Evolutionary conservation across 2,888 invertebrate species (phyloP).

Genomic region (Leptopilina drosophilae): DNA sequence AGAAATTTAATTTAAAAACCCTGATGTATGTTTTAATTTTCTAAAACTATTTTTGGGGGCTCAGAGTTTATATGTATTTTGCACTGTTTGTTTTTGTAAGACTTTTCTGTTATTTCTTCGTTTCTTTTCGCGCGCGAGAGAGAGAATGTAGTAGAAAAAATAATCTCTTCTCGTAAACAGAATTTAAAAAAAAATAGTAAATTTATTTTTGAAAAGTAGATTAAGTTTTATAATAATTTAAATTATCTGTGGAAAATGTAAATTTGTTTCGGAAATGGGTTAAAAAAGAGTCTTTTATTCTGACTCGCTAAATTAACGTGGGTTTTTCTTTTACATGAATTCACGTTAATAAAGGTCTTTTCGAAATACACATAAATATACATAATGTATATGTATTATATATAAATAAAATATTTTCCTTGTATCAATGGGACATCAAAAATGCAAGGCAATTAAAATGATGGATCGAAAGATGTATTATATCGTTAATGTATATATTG

Average conservation of each 20-base stretch:
- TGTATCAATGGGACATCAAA: slow-evolving; percentile 63
- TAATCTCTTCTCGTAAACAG: not conserved
- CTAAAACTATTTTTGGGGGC: no score
- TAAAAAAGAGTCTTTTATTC: not conserved
- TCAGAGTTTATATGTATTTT: no score
- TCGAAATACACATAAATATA: slow-evolving; percentile 48
- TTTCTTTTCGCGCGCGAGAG: no score
- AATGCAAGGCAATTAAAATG: slow-evolving; percentile 32
- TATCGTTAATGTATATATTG: slow-evolving; percentile 75
- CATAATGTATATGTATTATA: slow-evolving; percentile 46
- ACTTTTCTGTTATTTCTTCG: no score
- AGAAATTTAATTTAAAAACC: no score
- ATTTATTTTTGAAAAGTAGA: not conserved
- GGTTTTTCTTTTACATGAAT: not conserved
- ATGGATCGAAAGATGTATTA: slow-evolving; percentile 66
- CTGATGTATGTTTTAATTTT: no score
- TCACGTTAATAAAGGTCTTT: not conserved
- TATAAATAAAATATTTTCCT: slow-evolving; percentile 54
- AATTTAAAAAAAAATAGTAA: not conserved
- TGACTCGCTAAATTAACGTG: slow-evolving; percentile 9
- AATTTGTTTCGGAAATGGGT: not conserved
- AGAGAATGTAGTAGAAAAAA: no score
- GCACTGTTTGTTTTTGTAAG: no score
- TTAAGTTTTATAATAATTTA: not conserved
- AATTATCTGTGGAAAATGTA: no score